phyloP scores from a whole-genome alignment of 2,113 vertebrate genomes.

The Oreochromis niloticus region DNA sequence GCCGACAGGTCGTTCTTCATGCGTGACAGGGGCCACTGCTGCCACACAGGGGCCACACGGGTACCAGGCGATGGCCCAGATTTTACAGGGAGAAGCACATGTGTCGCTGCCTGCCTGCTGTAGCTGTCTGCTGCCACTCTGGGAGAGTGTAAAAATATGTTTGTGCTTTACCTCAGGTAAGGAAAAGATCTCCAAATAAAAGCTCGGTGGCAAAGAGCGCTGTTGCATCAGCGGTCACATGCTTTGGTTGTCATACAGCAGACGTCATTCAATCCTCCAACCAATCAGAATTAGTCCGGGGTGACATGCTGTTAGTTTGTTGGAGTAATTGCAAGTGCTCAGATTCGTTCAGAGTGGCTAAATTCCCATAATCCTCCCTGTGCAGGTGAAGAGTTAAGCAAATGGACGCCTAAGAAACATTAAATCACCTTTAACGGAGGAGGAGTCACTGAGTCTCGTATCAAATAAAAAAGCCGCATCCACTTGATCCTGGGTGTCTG shows the following conservation, averaged over 20 bases:
- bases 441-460: not conserved
- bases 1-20: constrained; percentile 6
- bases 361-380: not conserved
- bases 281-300: accelerated
- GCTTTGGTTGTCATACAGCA: not conserved
- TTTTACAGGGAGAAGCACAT: not conserved
- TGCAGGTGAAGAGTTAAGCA: too few species aligned
- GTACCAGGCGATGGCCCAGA: not conserved
- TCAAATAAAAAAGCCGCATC: not conserved
- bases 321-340: not conserved
- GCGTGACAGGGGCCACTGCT: not conserved
- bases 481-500: not conserved
- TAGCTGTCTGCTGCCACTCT: not conserved
- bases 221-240: not conserved
- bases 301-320: not conserved
- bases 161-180: not conserved
- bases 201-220: not conserved
- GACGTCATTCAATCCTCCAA: not conserved
- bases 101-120: not conserved
- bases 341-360: not conserved
- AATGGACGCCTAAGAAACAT: not conserved
- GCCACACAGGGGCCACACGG: not conserved
- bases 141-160: not conserved
- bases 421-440: not conserved
- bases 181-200: not conserved